Evolutionary conservation across 2,113 vertebrate genomes (phyloP), one percentile per base, ranked within the genome.

Genomic region (Dolichallabes microphthalmus): DNA sequence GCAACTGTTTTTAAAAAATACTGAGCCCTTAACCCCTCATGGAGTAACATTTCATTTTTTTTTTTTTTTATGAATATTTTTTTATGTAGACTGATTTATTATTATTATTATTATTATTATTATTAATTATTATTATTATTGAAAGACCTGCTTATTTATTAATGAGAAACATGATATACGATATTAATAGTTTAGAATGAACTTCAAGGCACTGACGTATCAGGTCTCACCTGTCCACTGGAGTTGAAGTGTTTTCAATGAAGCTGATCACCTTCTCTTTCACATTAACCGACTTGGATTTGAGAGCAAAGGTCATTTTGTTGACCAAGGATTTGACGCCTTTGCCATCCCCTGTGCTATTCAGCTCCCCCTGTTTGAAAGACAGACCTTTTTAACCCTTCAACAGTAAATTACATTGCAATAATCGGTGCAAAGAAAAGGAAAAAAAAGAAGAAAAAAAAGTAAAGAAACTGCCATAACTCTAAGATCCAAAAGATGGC

Each of bases 191-290:
- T 50, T 73, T 22, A 53, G 45, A 74, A 50, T 74, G 45, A 27
- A 68, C 73, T 13, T 27, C 22, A 30, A 13, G 15, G 17, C 30
- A 60, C 20, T 1, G 32, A 35, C 4, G 52, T 66, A 3, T 60
- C 1, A 8, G 14, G 52, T 80, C 95, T n/a, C 86, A 99, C 98
- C 97, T 96, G 90, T 99, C 98, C 73, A 98, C 98, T 25, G 98
- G 98, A 79, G 97, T 95, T 45, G 98, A 97, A 20, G 98, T 98
- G 86, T 99, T 99, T 94, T 99, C 98, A 87, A 99, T 99, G 91
- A 99, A 99, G 94, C 97, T 99, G 92, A 99, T 99, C 90, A 99
- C 96, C 93, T 98, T 99, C 93, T 99, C 98, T 91, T 97, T 99
- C 50, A 99, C 97, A 9, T 99, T 99, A 64, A 99, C 98, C 0